Evolutionary conservation across 2,888 invertebrate genomes (phyloP), one percentile per base, ranked within the genome.

Genomic region (Mechanitis mazaeus): DNA sequence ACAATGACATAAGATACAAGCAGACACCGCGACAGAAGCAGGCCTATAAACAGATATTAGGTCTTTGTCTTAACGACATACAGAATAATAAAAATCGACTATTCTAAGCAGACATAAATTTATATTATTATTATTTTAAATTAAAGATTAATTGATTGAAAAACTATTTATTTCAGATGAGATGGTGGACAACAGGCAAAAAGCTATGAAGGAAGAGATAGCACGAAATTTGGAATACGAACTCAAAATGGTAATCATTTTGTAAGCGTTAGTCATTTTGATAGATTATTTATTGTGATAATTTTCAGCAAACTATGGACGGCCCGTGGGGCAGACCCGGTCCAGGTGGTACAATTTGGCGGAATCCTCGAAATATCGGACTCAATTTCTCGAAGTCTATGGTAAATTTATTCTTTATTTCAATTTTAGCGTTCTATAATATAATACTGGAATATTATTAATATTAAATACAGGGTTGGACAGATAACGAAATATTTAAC

Each of bases 361-460:
- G 95, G 76, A 93, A 93, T 83, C 94, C 94, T 65, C 92, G 93
- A 74, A 88, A 93, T 77, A 91, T 94, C 74, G 95, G 95, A 75
- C 84, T 92, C 72, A 92, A 94, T 83, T 95, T 95, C 90, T 92
- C 94, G 73, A 93, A 94, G 80, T 95, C 95, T 70, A 91, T 95
- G 94, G 95, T 95, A 92, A 46, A n/a, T 42, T 11, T 59, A 9
- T 42, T 38, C 38, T 31, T 45, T 33, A 1, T 55, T 20, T 50
- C 2, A 4, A 42, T 35, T 55, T 46, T 11, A 60, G 12, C 50
- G 20, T 4, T 38, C 38, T 33, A 11, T 53, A 58, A 20, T 56
- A 4, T 38, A 58, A n/a, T 5, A 45, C 58, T 61, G 59, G 4
- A 45, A 3, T 9, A 38, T 20, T 31, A 50, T 42, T 56, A 33